phyloP scores from a whole-genome alignment of 37 sponge, comb jelly and placozoan species.

The Beroe forskalii region DNA sequence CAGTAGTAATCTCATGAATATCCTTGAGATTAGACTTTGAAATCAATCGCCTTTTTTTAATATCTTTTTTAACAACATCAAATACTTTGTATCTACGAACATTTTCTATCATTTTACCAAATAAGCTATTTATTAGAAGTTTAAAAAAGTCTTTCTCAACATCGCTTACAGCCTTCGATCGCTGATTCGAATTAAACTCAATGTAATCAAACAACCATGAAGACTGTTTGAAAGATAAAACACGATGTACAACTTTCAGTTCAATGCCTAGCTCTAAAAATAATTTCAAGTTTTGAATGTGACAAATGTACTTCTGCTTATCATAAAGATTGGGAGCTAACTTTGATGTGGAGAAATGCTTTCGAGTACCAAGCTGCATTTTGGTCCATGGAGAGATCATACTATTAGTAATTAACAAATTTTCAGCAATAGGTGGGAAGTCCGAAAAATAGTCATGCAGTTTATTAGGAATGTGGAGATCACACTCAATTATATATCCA shows the following conservation, averaged over 20 bases:
- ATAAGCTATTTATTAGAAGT: neutral
- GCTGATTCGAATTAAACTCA: neutral
- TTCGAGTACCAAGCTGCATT: no score
- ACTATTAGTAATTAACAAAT: no score
- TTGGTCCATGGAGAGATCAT: no score
- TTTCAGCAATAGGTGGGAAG: no score
- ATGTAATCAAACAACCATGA: neutral
- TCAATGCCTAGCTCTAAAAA: neutral
- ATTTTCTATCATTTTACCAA: no score
- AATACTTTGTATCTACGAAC: neutral
- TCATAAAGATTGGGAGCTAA: no score
- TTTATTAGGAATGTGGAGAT: no score
- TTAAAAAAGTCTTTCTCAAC: conserved; percentile 11
- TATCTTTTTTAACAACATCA: neutral
- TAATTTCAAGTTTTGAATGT: neutral
- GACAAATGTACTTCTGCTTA: neutral
- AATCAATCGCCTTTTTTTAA: neutral
- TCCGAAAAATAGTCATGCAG: no score
- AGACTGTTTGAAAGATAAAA: neutral
- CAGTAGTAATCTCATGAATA: neutral
- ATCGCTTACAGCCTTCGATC: neutral
- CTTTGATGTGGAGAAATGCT: no score
- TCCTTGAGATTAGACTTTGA: neutral
- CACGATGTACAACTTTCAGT: neutral
- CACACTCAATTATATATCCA: no score